Base-by-base conservation (phyloP, 2,888 invertebrate genomes). In the Maniola hyperantus region DNA sequence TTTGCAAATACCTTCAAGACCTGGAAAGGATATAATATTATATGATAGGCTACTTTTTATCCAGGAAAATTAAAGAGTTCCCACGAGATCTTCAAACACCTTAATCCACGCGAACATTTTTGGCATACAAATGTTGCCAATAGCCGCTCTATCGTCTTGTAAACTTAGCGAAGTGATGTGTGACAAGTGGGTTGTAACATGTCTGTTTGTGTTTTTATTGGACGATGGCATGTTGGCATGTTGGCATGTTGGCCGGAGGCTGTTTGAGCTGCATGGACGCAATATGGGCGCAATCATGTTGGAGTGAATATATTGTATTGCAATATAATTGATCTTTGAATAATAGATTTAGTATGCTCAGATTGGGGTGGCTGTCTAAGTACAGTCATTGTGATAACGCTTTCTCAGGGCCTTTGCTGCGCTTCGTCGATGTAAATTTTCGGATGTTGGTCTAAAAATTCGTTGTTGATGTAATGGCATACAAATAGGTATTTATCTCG, bases 131-230 rank as follows among this genome's bases (percentile, higher is more conserved):
- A 18, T 48, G 8, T 48, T 18, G 18, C 26, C 36, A 36, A 13
- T 42, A 20, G 20, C 57, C 42, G 2, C 20, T 57, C 57, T 57
- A 20, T 6, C 7, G 6, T 20, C 20, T 18, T 10, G 20, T 51
- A 7, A 33, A 53, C 51, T 51, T 26, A 6, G 33, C 26, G 51
- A n/a, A 73, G 75, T 77, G 79, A 78, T 76, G 79, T 83, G 78
- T 80, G 83, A 82, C 82, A 82, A 79, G 77, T 77, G 64, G 69
- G 72, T 73, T 74, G 72, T 57, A 15, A 15, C 34, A 42, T 42
- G 57, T 77, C 77, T 75, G 73, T 74, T 74, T 76, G 74, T 72
- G 63, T 74, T 76, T 77, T 77, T 75, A 76, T 77, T 77, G 71
- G 61, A 58, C 61, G 64, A 66, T 65, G 58, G 60, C 59, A 68